phyloP scores from a whole-genome alignment of 2,888 invertebrate species.

The Drosophila seclusa region DNA sequence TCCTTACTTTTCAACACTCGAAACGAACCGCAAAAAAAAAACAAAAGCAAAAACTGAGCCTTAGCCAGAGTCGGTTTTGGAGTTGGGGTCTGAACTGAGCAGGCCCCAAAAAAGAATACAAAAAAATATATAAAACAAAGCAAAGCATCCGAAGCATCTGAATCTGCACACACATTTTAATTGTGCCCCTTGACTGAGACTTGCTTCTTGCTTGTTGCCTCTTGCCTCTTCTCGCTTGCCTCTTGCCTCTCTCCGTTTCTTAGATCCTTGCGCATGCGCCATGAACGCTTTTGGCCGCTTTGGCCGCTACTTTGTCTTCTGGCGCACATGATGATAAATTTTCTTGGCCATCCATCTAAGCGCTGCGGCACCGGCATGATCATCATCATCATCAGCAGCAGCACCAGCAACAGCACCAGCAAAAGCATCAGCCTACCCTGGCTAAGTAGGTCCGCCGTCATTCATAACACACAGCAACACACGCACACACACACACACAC shows the following conservation, averaged over 20 bases:
- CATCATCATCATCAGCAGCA: conserved; percentile 24
- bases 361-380: conserved; percentile 36
- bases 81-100: neutral
- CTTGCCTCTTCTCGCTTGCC: conserved; percentile 6
- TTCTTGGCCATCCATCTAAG: conserved; percentile 67
- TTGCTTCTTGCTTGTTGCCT: conserved; percentile 4
- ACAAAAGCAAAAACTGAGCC: neutral
- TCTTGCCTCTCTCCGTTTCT: conserved; percentile 27
- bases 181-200: conserved; percentile 61
- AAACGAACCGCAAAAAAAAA: conserved; percentile 33
- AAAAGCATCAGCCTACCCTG: conserved; percentile 47
- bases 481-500: conserved; percentile 6
- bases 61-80: neutral
- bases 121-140: neutral
- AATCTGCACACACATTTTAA: conserved; percentile 52
- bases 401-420: conserved; percentile 22
- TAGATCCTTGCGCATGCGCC: conserved; percentile 71
- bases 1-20: conserved; percentile 84
- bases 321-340: conserved; percentile 69
- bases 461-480: conserved; percentile 50
- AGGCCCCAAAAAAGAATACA: conserved; percentile 14
- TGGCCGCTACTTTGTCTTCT: conserved; percentile 70
- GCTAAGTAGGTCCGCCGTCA: conserved; percentile 64
- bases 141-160: conserved; percentile 23
- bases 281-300: conserved; percentile 28